Conservation (phyloP, 2,797 vertebrate genomes). For the Anisognathus igniventris region DNA sequence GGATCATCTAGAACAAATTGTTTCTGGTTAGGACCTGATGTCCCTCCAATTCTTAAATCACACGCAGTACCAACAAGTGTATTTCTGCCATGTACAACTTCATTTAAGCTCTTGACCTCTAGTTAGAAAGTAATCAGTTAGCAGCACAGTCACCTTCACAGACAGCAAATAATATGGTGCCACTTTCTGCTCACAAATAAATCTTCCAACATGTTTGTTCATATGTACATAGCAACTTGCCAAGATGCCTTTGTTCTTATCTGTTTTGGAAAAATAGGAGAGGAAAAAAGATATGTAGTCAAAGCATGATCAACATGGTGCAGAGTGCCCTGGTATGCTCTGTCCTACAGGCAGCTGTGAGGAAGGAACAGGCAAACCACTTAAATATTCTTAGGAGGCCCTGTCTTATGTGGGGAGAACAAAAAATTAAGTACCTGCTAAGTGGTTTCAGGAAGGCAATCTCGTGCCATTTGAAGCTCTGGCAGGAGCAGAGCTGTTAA, state of each 20-base stretch:
- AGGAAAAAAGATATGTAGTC: conserved; percentile 9
- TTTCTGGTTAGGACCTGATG: background rate
- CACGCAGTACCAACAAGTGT: background rate
- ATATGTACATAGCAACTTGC: background rate
- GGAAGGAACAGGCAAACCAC: conserved; percentile 24
- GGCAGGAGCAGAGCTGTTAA: background rate
- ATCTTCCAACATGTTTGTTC: background rate
- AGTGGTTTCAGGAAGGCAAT: conserved; percentile 7
- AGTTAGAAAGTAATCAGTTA: background rate
- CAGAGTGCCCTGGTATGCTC: background rate
- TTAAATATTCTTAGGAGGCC: background rate
- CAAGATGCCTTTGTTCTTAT: conserved; percentile 28
- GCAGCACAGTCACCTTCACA: background rate
- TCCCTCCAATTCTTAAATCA: background rate
- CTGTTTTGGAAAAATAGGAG: background rate
- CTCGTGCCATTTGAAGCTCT: background rate
- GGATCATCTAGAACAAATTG: background rate
- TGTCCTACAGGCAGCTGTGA: background rate
- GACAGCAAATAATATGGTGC: background rate
- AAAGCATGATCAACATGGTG: background rate
- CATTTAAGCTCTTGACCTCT: background rate
- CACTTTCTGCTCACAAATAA: background rate
- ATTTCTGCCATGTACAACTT: background rate
- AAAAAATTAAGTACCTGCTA: background rate
- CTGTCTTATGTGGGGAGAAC: background rate